Evolutionary conservation across 92 coral and sea anemone species (phyloP).

Genomic region (Anthopleura xanthogrammica): DNA sequence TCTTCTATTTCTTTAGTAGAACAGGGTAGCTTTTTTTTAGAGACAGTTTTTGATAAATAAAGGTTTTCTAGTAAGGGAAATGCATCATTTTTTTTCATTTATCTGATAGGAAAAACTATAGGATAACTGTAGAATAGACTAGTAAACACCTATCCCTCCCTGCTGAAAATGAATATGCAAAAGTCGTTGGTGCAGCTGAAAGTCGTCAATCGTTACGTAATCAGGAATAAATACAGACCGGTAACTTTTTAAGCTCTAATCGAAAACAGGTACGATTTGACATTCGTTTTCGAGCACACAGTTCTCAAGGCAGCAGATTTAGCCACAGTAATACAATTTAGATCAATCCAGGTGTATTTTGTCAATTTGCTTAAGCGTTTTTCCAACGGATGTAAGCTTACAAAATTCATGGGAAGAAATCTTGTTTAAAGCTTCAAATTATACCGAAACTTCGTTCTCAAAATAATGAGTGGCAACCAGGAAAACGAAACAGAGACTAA

Average conservation of each 20-base stretch:
- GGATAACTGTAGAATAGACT: too few relatives aligned
- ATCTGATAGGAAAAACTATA: too few relatives aligned
- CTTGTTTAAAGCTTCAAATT: background rate
- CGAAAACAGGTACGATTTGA: background rate
- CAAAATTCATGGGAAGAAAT: background rate
- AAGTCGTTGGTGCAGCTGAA: background rate
- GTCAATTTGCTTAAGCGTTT: background rate
- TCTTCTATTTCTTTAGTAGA: too few relatives aligned
- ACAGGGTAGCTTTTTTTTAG: too few relatives aligned
- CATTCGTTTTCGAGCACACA: background rate
- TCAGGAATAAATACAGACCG: background rate
- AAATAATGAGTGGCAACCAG: constrained; percentile 5
- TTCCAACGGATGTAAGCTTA: background rate
- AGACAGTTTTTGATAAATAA: too few relatives aligned
- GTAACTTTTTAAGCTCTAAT: background rate
- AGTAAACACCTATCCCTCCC: too few relatives aligned
- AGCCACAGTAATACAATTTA: background rate
- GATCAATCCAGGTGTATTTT: background rate
- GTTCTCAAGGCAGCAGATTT: background rate
- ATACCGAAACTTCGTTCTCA: background rate
- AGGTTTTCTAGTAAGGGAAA: too few relatives aligned
- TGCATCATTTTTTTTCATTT: too few relatives aligned
- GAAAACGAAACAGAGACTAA: background rate
- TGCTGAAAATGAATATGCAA: too few relatives aligned
- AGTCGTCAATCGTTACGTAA: background rate